These are phyloP conservation scores for Oligia strigilis DNA, from an alignment of 2,888 invertebrate species.

Conservation along the genomic window DNA sequence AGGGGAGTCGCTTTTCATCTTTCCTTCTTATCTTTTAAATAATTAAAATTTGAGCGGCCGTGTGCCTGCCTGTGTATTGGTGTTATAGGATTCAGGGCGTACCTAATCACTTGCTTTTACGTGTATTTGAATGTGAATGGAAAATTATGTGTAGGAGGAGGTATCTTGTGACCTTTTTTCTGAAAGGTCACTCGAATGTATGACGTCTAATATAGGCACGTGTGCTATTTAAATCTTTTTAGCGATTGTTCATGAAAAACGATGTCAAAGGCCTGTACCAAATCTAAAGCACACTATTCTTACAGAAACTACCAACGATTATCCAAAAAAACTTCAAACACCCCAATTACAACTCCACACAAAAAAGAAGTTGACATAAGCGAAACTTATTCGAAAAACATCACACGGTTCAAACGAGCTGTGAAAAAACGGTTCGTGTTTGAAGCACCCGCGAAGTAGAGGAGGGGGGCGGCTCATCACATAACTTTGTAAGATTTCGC, in stretches of 20 bases:
- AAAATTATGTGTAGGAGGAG: neutral
- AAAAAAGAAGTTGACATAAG: conserved; percentile 43
- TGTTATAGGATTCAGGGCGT: conserved; percentile 60
- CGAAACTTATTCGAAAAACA: conserved; percentile 62
- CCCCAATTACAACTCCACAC: conserved; percentile 40
- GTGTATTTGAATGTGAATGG: conserved; percentile 20
- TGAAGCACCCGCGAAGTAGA: conserved; percentile 68
- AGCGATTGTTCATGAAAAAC: neutral
- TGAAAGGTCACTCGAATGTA: neutral
- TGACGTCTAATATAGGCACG: neutral
- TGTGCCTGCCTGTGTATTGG: conserved; percentile 66
- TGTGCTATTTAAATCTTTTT: neutral
- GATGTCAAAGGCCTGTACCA: no score
- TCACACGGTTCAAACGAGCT: conserved; percentile 67
- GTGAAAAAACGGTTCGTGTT: conserved; percentile 74
- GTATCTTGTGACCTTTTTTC: neutral
- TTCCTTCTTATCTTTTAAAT: conserved; percentile 73
- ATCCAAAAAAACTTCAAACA: conserved; percentile 4
- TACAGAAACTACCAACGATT: neutral
- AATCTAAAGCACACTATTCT: neutral
- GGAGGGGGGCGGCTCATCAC: conserved; percentile 69
- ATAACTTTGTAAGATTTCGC: conserved; percentile 77
- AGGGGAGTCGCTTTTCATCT: conserved; percentile 71
- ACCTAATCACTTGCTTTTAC: conserved; percentile 36
- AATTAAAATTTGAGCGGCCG: conserved; percentile 75